Conservation (phyloP, 2,113 vertebrate species). For the Holacanthus passer region DNA sequence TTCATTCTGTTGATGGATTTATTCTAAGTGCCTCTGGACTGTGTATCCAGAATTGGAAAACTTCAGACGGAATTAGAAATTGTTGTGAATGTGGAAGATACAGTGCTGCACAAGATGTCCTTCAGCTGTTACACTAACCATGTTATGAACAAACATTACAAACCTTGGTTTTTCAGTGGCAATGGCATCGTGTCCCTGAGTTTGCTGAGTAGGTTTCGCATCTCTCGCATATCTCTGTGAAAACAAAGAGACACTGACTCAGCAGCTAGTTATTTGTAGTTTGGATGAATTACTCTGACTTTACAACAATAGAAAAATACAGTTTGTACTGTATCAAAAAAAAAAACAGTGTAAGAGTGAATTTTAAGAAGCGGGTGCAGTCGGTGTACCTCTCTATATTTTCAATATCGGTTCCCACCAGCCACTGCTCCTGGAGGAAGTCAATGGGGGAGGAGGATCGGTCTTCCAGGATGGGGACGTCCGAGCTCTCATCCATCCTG, state of each 20-base stretch:
- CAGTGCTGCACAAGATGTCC: no score
- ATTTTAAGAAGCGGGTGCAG: neutral
- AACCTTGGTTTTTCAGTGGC: conserved; percentile 98
- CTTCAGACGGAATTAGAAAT: no score
- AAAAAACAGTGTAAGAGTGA: neutral
- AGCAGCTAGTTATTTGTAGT: neutral
- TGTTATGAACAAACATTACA: conserved; percentile 19
- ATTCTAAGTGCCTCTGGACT: neutral
- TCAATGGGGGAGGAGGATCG: conserved; percentile 88
- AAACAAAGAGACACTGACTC: conserved; percentile 2
- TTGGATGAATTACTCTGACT: neutral
- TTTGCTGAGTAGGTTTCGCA: conserved; percentile 98
- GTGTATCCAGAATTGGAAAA: no score
- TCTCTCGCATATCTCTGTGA: conserved; percentile 94
- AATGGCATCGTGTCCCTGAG: conserved; percentile 99
- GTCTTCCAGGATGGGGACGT: conserved; percentile 92
- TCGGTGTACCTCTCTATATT: conserved; percentile 90
- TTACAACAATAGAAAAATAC: neutral
- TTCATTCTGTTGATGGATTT: no score
- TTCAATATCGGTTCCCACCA: conserved; percentile 94
- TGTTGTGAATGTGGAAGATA: neutral
- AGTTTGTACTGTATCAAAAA: neutral
- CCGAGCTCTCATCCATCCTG: conserved; percentile 90
- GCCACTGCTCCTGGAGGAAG: conserved; percentile 90
- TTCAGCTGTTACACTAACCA: neutral